phyloP scores from a whole-genome alignment of 2,113 vertebrate species.

The Diadophis punctatus region DNA sequence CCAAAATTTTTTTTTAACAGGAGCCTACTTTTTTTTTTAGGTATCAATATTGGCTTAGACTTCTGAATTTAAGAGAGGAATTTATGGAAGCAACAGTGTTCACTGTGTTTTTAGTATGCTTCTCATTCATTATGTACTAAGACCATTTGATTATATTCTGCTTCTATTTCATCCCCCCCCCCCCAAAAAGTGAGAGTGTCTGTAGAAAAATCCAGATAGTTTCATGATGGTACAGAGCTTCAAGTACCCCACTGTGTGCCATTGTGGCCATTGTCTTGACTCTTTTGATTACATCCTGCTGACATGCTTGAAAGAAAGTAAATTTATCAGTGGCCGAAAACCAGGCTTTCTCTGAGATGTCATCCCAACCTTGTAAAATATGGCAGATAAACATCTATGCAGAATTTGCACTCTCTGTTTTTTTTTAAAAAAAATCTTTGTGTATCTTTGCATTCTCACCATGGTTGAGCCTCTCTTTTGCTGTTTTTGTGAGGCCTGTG shows the following conservation, averaged over 20 bases:
- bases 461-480: not conserved
- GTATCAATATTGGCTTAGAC: not conserved
- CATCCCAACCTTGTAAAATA: not conserved
- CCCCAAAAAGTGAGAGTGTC: not conserved
- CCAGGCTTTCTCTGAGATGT: not conserved
- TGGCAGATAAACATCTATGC: not conserved
- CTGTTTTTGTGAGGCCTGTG: not conserved
- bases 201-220: not conserved
- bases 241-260: not conserved
- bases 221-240: not conserved
- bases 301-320: not conserved
- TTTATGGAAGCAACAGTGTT: not conserved
- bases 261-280: not conserved
- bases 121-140: not conserved
- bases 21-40: not conserved
- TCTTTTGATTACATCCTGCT: not conserved
- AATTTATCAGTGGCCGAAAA: not conserved
- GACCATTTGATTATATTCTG: not conserved
- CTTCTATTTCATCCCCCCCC: not conserved
- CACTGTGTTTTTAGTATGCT: not conserved
- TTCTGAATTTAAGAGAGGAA: not conserved
- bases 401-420: not conserved
- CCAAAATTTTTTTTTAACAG: not conserved
- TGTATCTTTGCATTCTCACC: not conserved
- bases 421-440: too few relatives aligned